phyloP scores from a whole-genome alignment of 2,888 invertebrate genomes.

The Scaptodrosophila latifasciaeformis region DNA sequence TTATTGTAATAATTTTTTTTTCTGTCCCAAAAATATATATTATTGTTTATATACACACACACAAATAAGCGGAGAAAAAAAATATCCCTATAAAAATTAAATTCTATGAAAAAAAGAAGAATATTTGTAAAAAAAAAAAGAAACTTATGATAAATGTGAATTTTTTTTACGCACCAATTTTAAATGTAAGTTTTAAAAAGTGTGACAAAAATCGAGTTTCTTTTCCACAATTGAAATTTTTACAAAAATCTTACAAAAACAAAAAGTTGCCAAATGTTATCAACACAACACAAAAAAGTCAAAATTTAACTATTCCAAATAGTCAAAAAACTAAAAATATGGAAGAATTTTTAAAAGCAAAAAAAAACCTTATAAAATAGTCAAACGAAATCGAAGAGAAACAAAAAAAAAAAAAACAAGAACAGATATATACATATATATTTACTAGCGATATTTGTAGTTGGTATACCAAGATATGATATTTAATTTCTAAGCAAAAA shows the following conservation, averaged over 20 bases:
- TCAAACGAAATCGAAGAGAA: no score
- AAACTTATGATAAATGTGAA: no score
- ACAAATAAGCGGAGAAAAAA: no score
- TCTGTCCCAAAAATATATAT: no score
- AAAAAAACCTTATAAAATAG: no score
- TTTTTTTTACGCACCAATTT: constrained; percentile 29
- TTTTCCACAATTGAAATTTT: no score
- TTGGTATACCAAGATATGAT: constrained; percentile 8
- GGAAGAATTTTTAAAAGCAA: neutral
- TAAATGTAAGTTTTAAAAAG: constrained; percentile 55
- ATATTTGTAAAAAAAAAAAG: no score
- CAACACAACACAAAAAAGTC: constrained; percentile 32
- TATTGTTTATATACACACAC: constrained; percentile 26
- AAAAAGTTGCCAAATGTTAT: constrained; percentile 67
- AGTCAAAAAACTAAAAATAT: constrained; percentile 33
- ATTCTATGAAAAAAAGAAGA: no score
- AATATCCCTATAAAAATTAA: no score
- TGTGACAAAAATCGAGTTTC: constrained; percentile 14
- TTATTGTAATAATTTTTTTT: constrained; percentile 22
- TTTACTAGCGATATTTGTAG: neutral
- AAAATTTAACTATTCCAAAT: constrained; percentile 8
- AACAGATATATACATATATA: no score
- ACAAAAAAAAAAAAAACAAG: neutral
- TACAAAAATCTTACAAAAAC: constrained; percentile 1
- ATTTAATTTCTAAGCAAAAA: no score